Base-by-base conservation (phyloP, 2,113 vertebrate genomes). In the Donacobius atricapilla region DNA sequence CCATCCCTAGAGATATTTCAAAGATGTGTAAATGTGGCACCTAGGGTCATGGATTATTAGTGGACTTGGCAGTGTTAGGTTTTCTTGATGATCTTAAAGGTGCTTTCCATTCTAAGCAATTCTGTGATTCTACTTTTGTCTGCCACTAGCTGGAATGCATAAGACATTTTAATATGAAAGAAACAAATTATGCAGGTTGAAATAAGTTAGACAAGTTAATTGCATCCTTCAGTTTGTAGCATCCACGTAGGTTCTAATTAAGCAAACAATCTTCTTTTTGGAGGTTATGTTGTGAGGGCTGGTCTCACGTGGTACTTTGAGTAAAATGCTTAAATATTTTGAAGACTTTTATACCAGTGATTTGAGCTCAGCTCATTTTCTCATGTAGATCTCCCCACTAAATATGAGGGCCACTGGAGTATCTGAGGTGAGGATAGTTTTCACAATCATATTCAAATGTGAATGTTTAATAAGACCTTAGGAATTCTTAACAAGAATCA, bases 141-240 rank as follows among this genome's bases (percentile, higher is more conserved):
- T 90, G 24, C 47, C 13, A 39, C 19, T 75, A 75, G 21, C 72
- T 90, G 80, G 90, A 90, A 89, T 44, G 16, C 73, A 40, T 27
- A 64, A 93, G 64, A 58, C 30, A 91, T 90, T 95, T 95, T 80
- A 90, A 90, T 93, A 92, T 51, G 79, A 96, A 97, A 96, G 93
- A 83, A 94, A 76, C 13, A 90, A 92, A 81, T 93, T 89, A 93
- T 70, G 68, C 66, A 86, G 50, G 17, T 79, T 93, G 90, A 78
- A 58, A 63, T 87, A 86, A 91, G 40, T 22, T 79, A 87, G 96
- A 95, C 91, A 97, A 95, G 86, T 86, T 97, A 97, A 97, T 97
- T 95, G 73, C 61, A 89, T 65, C 79, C 68, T 89, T 93, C 60
- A 88, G 53, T 73, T 86, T 82, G 85, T 54, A 81, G 75, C 64